Conservation (phyloP, 2,797 vertebrate species). For the Clarias platycephalus region DNA sequence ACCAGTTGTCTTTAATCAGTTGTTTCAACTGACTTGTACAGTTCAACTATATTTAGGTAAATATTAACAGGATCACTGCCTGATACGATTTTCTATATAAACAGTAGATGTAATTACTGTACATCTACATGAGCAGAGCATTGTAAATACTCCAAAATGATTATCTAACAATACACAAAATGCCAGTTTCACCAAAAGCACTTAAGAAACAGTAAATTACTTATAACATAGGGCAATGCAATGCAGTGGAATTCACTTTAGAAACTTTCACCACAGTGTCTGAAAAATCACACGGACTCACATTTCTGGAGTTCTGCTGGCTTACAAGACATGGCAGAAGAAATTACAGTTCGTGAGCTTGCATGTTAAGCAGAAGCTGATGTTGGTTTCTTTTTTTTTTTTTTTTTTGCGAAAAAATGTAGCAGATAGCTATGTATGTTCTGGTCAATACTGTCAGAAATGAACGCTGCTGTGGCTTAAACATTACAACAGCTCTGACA, state of each 20-base stretch:
- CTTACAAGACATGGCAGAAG: constrained; percentile 12
- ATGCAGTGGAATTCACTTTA: not conserved
- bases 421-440: not conserved
- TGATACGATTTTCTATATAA: not conserved
- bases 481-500: constrained; percentile 30
- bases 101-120: not conserved
- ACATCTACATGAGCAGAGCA: not conserved
- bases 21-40: not conserved
- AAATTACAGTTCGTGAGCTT: not conserved
- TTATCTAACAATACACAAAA: not conserved
- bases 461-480: constrained; percentile 10
- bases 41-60: not conserved
- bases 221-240: not conserved
- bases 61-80: not conserved
- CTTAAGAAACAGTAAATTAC: not conserved
- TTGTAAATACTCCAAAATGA: not conserved
- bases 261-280: not conserved
- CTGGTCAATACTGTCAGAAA: not conserved
- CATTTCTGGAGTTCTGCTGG: not conserved
- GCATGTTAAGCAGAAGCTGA: not conserved
- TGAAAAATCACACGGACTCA: constrained; percentile 1
- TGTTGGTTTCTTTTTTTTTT: not conserved
- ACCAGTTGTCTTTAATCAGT: not conserved
- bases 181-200: not conserved
- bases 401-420: not conserved